Percentiles rank a stretch among this genome's conserved stretches.
Conservation (phyloP, 2,113 vertebrate genomes). For the Scalopus aquaticus region DNA sequence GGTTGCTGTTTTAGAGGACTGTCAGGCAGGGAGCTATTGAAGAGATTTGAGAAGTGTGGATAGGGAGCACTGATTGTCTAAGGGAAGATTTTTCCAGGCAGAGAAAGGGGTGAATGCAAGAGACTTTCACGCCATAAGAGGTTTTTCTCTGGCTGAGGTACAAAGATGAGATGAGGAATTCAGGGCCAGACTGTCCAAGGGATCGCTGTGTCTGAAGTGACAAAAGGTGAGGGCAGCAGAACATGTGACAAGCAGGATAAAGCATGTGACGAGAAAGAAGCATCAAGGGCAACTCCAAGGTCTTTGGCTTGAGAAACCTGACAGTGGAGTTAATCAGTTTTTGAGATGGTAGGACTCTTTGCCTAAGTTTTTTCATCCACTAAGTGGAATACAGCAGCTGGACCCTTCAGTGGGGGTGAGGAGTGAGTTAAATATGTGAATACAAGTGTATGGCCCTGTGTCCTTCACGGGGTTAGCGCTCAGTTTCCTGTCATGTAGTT, state of each 20-base stretch:
- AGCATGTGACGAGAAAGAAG: not conserved
- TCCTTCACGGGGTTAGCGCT: too few species aligned
- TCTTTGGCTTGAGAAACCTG: not conserved
- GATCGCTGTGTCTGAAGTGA: not conserved
- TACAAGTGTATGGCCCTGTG: fast-evolving
- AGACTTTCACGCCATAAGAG: too few species aligned
- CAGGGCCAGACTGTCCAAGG: not conserved
- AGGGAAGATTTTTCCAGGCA: not conserved
- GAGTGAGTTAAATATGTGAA: not conserved
- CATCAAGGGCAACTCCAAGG: too few species aligned
- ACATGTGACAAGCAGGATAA: not conserved
- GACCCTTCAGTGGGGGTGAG: not conserved
- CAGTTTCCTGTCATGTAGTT: too few species aligned
- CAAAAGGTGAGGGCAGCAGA: not conserved
- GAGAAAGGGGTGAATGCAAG: not conserved
- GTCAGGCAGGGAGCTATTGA: not conserved
- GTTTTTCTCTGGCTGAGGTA: not conserved
- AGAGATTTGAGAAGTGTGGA: not conserved
- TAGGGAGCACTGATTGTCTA: too few species aligned
- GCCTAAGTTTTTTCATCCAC: not conserved
- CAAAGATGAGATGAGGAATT: not conserved
- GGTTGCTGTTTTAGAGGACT: fast-evolving
- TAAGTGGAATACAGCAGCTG: not conserved
- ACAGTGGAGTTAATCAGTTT: too few species aligned
- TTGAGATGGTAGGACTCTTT: not conserved